Evolutionary conservation across 2,888 invertebrate genomes (phyloP), one percentile per base, ranked within the genome.

Genomic region (Acholoe squamosa): DNA sequence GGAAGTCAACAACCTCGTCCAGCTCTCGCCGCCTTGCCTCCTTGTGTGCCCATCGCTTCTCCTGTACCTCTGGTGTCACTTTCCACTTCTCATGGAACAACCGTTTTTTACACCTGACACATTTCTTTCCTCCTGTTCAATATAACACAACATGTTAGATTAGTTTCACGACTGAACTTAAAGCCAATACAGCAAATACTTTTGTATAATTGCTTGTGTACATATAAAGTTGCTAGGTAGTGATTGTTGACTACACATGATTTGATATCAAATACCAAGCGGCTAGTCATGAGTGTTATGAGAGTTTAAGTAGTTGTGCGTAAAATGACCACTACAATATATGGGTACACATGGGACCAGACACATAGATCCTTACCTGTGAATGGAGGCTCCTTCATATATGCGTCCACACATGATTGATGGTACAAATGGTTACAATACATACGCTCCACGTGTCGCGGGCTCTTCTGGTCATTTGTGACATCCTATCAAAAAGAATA

Each of bases 71-170:
- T 43, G 97, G 97, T 89, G 97, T 97, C 7, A 97, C 95, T 90
- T 97, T 97, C 97, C 97, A 98, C 94, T 97, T 97, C 92, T 97
- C 97, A 94, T 98, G 97, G 93, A 97, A 97, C 91, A 98, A 97
- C 93, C 97, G 96, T 93, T 97, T 96, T 10, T 96, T 97, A 94
- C 97, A 98, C 14, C 86, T 80, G 19, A 97, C 97, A 94, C 98
- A 98, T 92, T 96, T 96, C 95, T 98, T 98, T 91, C 97, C 97
- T 90, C 97, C 97, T 96, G 95, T n/a, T n/a, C n/a, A n/a, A n/a
- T n/a, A n/a, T n/a, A n/a, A n/a, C n/a, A n/a, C n/a, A n/a, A n/a
- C n/a, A n/a, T n/a, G n/a, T n/a, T n/a, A n/a, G n/a, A n/a, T n/a
- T n/a, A n/a, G n/a, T n/a, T n/a, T n/a, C n/a, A n/a, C n/a, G n/a